phyloP scores from a whole-genome alignment of 2,797 vertebrate genomes.

The Triplophysa bombifrons region DNA sequence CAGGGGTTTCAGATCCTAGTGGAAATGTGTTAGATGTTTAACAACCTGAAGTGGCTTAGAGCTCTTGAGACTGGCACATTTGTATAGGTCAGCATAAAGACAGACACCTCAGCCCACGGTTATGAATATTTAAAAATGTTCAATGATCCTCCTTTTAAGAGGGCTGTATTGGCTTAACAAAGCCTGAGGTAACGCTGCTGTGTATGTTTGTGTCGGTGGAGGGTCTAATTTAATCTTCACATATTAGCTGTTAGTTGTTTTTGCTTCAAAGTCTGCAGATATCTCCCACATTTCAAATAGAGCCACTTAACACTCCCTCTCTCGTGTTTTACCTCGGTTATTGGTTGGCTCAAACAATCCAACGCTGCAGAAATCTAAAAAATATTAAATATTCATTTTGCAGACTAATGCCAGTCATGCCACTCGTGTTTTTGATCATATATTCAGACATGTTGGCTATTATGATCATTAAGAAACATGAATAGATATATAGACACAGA shows the following conservation, averaged over 20 bases:
- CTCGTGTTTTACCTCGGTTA: neutral
- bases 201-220: constrained; percentile 8
- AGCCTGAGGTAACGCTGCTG: neutral
- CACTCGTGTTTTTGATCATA: neutral
- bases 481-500: too few relatives aligned
- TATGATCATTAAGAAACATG: neutral
- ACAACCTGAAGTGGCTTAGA: neutral
- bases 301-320: neutral
- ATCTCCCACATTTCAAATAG: constrained; percentile 6
- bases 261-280: neutral
- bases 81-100: neutral
- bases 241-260: neutral
- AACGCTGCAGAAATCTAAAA: neutral
- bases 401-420: neutral
- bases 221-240: constrained; percentile 1
- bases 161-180: constrained; percentile 2
- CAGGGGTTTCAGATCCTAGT: neutral
- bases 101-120: neutral
- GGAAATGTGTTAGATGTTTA: constrained; percentile 2
- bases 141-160: neutral
- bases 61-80: constrained; percentile 5
- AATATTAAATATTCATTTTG: neutral
- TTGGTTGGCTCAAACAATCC: neutral
- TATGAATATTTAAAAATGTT: constrained; percentile 10
- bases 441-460: neutral